A percentile compares a stretch with the other conserved stretches of the same genome.
phyloP scores from a whole-genome alignment of 2,888 invertebrate species.

The Drosophila acutilabella region DNA sequence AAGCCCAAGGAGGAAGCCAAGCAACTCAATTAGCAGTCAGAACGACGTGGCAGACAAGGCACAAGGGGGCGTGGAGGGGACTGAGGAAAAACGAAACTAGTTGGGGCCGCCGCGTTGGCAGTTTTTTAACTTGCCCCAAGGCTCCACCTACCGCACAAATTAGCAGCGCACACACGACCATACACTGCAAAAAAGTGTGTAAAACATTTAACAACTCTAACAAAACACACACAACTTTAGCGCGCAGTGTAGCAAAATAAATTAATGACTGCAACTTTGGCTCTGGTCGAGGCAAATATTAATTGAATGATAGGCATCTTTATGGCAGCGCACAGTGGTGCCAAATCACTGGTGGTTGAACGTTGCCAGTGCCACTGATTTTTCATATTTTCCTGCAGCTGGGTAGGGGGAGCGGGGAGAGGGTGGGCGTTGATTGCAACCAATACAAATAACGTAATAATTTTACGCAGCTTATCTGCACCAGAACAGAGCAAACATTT shows the following conservation, averaged over 20 bases:
- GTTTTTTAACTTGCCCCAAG: slow-evolving; percentile 31
- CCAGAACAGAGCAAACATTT: slow-evolving; percentile 84
- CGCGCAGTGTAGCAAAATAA: slow-evolving; percentile 39
- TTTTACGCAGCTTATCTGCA: slow-evolving; percentile 83
- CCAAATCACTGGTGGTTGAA: not conserved
- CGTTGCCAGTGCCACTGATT: not conserved
- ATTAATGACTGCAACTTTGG: slow-evolving; percentile 41
- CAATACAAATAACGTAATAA: slow-evolving; percentile 83
- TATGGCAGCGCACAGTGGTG: slow-evolving; percentile 49
- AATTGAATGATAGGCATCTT: slow-evolving; percentile 83
- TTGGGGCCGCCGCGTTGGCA: slow-evolving; percentile 18
- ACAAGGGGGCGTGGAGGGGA: not conserved
- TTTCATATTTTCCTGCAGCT: too few species aligned
- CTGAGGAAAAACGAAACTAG: slow-evolving; percentile 28
- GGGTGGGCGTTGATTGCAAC: slow-evolving; percentile 74
- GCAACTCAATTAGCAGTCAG: slow-evolving; percentile 75
- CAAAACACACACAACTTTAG: not conserved
- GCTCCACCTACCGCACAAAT: slow-evolving; percentile 52
- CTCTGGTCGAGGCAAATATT: slow-evolving; percentile 61
- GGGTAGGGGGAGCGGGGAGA: not conserved
- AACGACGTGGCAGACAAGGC: not conserved
- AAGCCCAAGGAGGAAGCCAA: slow-evolving; percentile 70
- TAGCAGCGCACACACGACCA: slow-evolving; percentile 29
- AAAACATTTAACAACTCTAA: too few species aligned
- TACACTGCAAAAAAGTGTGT: not conserved